Base-by-base conservation (phyloP, 2,113 vertebrate species). In the Ia io region DNA sequence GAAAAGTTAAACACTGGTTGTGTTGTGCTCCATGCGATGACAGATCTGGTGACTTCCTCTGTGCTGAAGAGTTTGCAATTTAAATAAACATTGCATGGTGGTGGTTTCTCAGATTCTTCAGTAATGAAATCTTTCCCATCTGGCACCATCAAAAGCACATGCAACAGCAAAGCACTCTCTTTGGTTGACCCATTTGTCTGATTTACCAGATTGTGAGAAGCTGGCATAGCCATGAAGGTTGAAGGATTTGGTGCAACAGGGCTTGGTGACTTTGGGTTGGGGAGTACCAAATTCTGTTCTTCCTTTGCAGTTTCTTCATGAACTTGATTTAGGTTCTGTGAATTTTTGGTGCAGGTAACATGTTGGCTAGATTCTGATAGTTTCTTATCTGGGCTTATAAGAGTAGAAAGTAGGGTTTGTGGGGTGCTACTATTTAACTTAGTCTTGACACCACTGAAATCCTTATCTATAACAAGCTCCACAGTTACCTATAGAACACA, bases 1-100 rank as follows among this genome's bases (percentile, higher is more conserved):
- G 97, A 98, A 96, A 99, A 99, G 95, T 98, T 97, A 92, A 99
- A 99, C 2, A 97, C 82, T 18, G 99, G 99, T 61, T 98, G 98
- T 4, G 96, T 70, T 22, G 98, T 98, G 56, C 98, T 99, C 99
- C 99, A 99, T 10, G 98, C 70, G 0, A 99, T 97, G 3, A 97
- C 59, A 8, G 99, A 99, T 63, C 98, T 99, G 0, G 98, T 98
- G 0, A 98, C 98, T 96, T 99, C 99, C 86, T 99, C 98, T 0
- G 98, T 98, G 97, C 98, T 99, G 88, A 99, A 99, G 87, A 99
- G 98, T 74, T 99, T 99, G 98, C 99, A 99, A 93, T 98, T 99
- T 65, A 99, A 97, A 97, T 99, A 99, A 8, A 99, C 86, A 0
- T 99, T 99, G 44, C 98, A 99, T 20, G 98, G 83, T 30, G 94